Percentiles rank a stretch among this genome's conserved stretches.
phyloP scores from a whole-genome alignment of 2,113 vertebrate genomes.

The Cichladusa arquata region DNA sequence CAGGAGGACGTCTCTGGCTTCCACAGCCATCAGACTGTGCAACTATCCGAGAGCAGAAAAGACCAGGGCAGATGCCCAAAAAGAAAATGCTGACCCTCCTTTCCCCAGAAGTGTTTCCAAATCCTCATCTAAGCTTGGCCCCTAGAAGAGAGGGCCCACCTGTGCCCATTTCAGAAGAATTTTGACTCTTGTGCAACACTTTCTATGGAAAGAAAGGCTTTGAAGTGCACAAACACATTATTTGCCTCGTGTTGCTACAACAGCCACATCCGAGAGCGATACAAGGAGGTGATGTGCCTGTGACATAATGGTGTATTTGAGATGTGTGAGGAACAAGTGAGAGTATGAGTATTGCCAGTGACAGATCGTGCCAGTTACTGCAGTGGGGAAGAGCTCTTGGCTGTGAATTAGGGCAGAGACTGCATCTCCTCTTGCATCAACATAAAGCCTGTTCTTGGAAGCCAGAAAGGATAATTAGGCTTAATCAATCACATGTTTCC shows the following conservation, averaged over 20 bases:
- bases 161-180: neutral
- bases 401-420: neutral
- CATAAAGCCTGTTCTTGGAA: conserved; percentile 11
- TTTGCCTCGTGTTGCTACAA: neutral
- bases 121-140: conserved; percentile 4
- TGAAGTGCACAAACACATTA: neutral
- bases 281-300: neutral
- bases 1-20: conserved; percentile 22
- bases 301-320: neutral
- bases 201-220: neutral
- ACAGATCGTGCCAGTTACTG: accelerated
- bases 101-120: conserved; percentile 17
- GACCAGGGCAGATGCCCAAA: neutral
- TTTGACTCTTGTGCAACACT: neutral
- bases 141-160: neutral
- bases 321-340: neutral
- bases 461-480: conserved; percentile 16
- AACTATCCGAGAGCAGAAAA: neutral
- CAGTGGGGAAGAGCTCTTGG: neutral
- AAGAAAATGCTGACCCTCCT: neutral
- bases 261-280: accelerated
- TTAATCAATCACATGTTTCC: neutral
- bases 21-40: neutral
- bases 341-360: neutral
- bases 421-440: neutral